Evolutionary conservation across 2,888 invertebrate genomes (phyloP).

Genomic region (Parelbella ahira): DNA sequence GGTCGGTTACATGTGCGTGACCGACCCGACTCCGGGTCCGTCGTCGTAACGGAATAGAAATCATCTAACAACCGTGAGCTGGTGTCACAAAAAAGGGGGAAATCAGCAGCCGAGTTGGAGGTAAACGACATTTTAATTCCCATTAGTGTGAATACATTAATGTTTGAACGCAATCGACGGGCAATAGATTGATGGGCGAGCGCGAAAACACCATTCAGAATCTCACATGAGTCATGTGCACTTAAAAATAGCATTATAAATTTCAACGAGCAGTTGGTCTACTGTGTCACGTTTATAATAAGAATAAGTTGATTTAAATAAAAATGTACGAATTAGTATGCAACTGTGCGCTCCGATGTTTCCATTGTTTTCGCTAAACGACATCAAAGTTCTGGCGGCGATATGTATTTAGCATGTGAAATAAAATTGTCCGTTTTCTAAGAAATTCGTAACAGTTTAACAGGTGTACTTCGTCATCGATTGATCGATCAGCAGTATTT

Average conservation of each 20-base stretch:
- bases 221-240: conserved; percentile 68
- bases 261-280: conserved; percentile 65
- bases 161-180: conserved; percentile 27
- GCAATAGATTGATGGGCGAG: conserved; percentile 44
- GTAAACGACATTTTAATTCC: conserved; percentile 58
- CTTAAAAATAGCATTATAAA: conserved; percentile 74
- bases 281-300: conserved; percentile 63
- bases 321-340: conserved; percentile 67
- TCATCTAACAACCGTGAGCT: conserved; percentile 48
- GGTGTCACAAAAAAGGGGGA: conserved; percentile 31
- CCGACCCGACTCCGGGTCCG: conserved; percentile 40
- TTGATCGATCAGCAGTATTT: conserved; percentile 28
- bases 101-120: conserved; percentile 37
- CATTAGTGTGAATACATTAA: background rate
- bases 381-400: conserved; percentile 76
- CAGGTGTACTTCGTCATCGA: conserved; percentile 38
- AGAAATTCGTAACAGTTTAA: conserved; percentile 46
- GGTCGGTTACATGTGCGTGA: conserved; percentile 48
- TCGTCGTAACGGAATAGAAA: conserved; percentile 62
- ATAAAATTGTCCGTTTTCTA: conserved; percentile 60
- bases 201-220: conserved; percentile 58
- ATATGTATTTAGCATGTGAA: conserved; percentile 68
- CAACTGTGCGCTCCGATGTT: conserved; percentile 58
- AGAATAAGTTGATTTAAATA: conserved; percentile 77
- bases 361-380: conserved; percentile 80